Evolutionary conservation across 23 tunicate species (phyloP), one percentile per base, ranked within the genome.

Genomic region (Ciona savignyi): DNA sequence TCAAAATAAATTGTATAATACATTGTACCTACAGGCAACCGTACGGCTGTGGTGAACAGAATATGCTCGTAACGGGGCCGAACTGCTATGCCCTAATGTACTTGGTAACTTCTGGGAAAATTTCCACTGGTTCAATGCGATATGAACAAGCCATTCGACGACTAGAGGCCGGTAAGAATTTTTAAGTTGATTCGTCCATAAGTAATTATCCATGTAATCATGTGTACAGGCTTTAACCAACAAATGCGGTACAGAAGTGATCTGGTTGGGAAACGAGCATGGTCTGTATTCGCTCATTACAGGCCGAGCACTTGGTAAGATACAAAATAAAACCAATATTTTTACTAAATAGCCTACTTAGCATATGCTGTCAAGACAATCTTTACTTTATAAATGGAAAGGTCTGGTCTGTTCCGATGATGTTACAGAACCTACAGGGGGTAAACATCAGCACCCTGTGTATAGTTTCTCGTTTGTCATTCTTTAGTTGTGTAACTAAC

Each of bases 31-130:
- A 20, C 63, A 72, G 76, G 29, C 27, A 48, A 21, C 95, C 95
- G 15, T 48, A 66, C 32, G 95, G 95, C 2, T 87, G 95, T 64
- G 95, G 95, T 0, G 95, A 87, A 67, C 95, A 87, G 56, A 81
- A 34, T 29, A 80, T 87, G 86, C 23, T 81, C 19, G 25, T 49
- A 1, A 72, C 73, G 23, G 95, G 79, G 3, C 95, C 95, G 0
- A 87, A 87, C 71, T 78, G 76, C 2, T 75, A 68, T 26, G 86
- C 95, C 0, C 86, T 68, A 31, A 76, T 56, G 78, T 81, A 80
- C 34, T 32, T 81, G 31, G 63, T 60, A 25, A 20, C 1, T 60
- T 23, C 60, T 30, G 69, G 60, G 25, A 60, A 15, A 60, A 23
- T 51, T 3, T 33, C 32, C 4, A 32, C 29, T 25, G 27, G 66